Conservation (phyloP, 2,888 invertebrate genomes). For the Isotomurus palustris region DNA sequence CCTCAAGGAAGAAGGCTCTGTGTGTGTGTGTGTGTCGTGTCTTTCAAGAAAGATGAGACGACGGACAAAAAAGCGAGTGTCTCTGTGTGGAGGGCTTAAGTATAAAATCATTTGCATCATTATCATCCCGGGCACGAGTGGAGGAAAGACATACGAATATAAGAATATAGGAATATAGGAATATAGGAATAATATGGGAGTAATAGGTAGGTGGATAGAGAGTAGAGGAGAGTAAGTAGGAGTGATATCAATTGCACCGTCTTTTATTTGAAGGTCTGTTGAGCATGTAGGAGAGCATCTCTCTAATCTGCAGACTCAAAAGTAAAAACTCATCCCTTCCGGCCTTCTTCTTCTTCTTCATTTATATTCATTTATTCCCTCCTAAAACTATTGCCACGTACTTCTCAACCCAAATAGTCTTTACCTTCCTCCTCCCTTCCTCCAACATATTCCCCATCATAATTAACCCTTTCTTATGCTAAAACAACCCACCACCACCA, state of each 20-base stretch:
- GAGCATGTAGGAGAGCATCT: conserved; percentile 3
- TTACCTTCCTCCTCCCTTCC: no score
- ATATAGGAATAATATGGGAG: no score
- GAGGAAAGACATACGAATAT: no score
- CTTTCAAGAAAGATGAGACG: background rate
- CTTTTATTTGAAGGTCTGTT: conserved; percentile 11
- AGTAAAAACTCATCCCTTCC: conserved; percentile 14
- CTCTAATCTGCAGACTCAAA: no score
- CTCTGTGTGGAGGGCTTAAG: conserved; percentile 4
- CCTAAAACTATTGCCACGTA: conserved; percentile 13
- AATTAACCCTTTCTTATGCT: conserved; percentile 2
- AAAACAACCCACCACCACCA: conserved; percentile 2
- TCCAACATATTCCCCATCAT: conserved; percentile 10
- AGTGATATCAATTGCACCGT: background rate
- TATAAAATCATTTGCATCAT: conserved; percentile 11
- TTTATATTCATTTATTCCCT: conserved; percentile 13
- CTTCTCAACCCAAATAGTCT: conserved; percentile 5
- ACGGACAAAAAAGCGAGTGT: background rate
- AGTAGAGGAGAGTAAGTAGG: background rate
- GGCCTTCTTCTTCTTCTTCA: no score
- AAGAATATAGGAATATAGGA: background rate
- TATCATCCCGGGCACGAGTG: conserved; percentile 11
- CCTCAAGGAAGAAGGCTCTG: background rate
- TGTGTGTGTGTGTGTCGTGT: background rate
- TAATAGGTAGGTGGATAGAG: background rate